These are phyloP conservation scores for Montipora capitata DNA, from an alignment of 92 coral and sea anemone species.

Conservation along the genomic window DNA sequence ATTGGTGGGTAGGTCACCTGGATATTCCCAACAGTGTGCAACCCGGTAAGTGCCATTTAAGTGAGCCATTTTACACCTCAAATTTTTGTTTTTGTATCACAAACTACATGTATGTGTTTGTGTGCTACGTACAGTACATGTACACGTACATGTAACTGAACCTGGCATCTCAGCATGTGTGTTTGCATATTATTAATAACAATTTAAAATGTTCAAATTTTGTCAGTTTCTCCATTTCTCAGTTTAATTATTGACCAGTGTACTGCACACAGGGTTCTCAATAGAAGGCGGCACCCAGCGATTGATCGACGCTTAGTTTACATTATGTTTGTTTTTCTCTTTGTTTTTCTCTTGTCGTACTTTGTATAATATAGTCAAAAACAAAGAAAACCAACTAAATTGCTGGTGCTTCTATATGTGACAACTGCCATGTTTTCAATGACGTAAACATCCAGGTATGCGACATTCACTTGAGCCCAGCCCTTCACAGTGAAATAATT, in stretches of 20 bases:
- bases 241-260: not conserved
- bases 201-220: not conserved
- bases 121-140: no score
- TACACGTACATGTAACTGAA: no score
- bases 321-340: not conserved
- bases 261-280: not conserved
- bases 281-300: no score
- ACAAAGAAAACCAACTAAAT: not conserved
- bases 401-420: not conserved
- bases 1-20: no score
- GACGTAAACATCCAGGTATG: slow-evolving; percentile 5
- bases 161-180: no score
- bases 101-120: no score
- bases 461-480: slow-evolving; percentile 11
- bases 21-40: no score
- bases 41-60: no score
- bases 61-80: no score
- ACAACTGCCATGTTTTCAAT: slow-evolving; percentile 9
- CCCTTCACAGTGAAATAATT: not conserved
- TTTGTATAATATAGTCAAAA: not conserved
- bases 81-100: no score
- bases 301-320: no score
- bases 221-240: not conserved
- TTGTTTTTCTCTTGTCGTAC: not conserved
- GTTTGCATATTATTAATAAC: no score